Evolutionary conservation across 2,888 invertebrate genomes (phyloP).

Genomic region (Hoplodrina blanda): DNA sequence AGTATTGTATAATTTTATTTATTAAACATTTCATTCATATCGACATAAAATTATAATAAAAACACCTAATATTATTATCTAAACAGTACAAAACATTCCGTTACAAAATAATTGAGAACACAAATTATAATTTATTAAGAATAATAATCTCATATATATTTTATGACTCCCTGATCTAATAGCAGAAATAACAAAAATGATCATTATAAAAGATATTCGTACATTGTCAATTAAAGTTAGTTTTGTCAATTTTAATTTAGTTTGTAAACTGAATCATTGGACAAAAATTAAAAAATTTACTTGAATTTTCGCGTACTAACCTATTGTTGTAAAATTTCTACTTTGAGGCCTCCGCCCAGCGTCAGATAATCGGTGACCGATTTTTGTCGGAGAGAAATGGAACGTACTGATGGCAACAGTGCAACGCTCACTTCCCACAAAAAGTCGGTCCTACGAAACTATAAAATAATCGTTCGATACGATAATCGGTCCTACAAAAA

Average conservation of each 20-base stretch:
- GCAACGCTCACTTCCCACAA: too few species aligned
- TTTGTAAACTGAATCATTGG: slow-evolving; percentile 23
- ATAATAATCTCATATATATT: slow-evolving; percentile 62
- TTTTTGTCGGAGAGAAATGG: too few species aligned
- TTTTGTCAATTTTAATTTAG: slow-evolving; percentile 14
- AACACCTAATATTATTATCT: slow-evolving; percentile 50
- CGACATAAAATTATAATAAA: slow-evolving; percentile 66
- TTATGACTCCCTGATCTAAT: slow-evolving; percentile 51
- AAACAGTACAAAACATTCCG: slow-evolving; percentile 59
- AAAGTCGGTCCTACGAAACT: too few species aligned
- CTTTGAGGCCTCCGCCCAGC: too few species aligned
- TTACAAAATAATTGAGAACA: slow-evolving; percentile 63
- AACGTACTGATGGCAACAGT: too few species aligned
- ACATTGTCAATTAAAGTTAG: slow-evolving; percentile 46
- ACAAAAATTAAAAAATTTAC: not conserved
- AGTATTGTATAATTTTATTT: slow-evolving; percentile 66
- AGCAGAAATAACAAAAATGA: slow-evolving; percentile 24
- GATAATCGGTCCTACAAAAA: too few species aligned
- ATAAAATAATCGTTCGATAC: too few species aligned
- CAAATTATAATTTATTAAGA: slow-evolving; percentile 60
- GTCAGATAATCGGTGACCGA: too few species aligned
- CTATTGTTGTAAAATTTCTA: too few species aligned
- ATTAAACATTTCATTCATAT: slow-evolving; percentile 65
- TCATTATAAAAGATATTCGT: slow-evolving; percentile 11
- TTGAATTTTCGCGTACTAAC: not conserved